Percentiles rank a stretch among this genome's conserved stretches.
Conservation (phyloP, 2,888 invertebrate genomes). For the Lobophora halterata region DNA sequence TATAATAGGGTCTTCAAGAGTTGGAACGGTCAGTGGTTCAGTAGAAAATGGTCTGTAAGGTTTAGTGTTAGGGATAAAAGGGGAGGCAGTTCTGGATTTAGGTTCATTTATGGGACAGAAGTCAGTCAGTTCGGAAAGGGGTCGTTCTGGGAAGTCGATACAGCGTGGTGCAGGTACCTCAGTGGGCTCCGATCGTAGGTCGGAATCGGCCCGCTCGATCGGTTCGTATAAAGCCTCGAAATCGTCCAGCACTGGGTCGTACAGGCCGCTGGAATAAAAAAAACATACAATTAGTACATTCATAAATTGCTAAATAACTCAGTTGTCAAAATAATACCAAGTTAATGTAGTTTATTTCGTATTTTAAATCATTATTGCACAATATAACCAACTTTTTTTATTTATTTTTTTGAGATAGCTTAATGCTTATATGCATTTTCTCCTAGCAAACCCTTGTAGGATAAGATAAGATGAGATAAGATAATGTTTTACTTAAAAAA, state of each 20-base stretch:
- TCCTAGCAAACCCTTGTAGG: too few relatives aligned
- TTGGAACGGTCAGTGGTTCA: conserved; percentile 55
- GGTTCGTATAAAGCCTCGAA: conserved; percentile 59
- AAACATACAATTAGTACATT: conserved; percentile 8
- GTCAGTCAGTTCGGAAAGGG: conserved; percentile 23
- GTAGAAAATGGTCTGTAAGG: conserved; percentile 65
- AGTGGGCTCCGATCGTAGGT: conserved; percentile 62
- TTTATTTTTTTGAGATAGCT: too few relatives aligned
- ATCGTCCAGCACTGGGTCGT: conserved; percentile 70
- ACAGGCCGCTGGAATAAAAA: conserved; percentile 61
- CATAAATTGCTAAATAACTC: too few relatives aligned
- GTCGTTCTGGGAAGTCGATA: conserved; percentile 41
- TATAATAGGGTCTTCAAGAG: conserved; percentile 64
- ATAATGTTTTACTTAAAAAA: too few relatives aligned
- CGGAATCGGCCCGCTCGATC: conserved; percentile 64
- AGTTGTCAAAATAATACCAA: too few relatives aligned
- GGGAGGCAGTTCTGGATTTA: conserved; percentile 53
- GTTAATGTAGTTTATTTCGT: too few relatives aligned
- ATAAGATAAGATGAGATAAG: too few relatives aligned
- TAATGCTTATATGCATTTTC: too few relatives aligned
- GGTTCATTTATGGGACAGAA: conserved; percentile 29
- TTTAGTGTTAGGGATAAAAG: conserved; percentile 47
- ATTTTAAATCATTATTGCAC: too few relatives aligned
- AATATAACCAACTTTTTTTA: too few relatives aligned
- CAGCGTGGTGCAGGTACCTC: conserved; percentile 49